phyloP scores from a whole-genome alignment of 37 sponge, comb jelly and placozoan genomes.

The Haliclona indistincta region DNA sequence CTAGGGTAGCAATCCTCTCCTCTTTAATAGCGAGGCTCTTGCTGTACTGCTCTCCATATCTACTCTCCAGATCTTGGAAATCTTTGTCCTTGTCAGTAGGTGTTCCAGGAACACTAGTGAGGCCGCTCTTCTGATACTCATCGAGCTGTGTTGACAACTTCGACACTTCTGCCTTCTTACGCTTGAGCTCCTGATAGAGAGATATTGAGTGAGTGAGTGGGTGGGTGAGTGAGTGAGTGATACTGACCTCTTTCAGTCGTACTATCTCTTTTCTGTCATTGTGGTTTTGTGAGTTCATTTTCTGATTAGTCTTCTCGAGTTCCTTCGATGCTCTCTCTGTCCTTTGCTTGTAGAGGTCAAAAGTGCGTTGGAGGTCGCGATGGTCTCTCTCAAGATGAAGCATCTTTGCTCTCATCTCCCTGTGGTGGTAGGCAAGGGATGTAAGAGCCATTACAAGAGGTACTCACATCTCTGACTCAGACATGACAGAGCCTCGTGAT shows the following conservation, averaged over 20 bases:
- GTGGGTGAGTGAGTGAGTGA: background rate
- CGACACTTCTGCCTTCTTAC: background rate
- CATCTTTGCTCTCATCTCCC: constrained; percentile 48
- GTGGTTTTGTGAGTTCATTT: constrained; percentile 60
- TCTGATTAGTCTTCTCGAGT: constrained; percentile 66
- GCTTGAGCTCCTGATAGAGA: constrained; percentile 25
- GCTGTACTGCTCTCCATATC: constrained; percentile 61
- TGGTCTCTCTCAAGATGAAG: constrained; percentile 75
- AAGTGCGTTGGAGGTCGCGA: constrained; percentile 56
- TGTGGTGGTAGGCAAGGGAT: background rate
- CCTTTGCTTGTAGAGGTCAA: constrained; percentile 50
- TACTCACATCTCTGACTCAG: too few species aligned
- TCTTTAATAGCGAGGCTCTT: constrained; percentile 82
- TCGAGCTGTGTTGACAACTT: background rate
- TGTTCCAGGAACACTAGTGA: too few species aligned
- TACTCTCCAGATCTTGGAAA: constrained; percentile 56
- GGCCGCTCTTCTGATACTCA: background rate
- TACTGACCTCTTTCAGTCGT: constrained; percentile 75
- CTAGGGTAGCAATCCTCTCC: constrained; percentile 74
- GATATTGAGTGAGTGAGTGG: background rate
- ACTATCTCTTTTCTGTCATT: constrained; percentile 71
- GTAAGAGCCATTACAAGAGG: too few species aligned
- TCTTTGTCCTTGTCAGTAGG: constrained; percentile 28
- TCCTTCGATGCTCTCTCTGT: constrained; percentile 56
- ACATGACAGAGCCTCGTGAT: too few species aligned